Evolutionary conservation across 2,113 vertebrate genomes (phyloP), one percentile per base, ranked within the genome.

Genomic region (Lophotis ruficrista): DNA sequence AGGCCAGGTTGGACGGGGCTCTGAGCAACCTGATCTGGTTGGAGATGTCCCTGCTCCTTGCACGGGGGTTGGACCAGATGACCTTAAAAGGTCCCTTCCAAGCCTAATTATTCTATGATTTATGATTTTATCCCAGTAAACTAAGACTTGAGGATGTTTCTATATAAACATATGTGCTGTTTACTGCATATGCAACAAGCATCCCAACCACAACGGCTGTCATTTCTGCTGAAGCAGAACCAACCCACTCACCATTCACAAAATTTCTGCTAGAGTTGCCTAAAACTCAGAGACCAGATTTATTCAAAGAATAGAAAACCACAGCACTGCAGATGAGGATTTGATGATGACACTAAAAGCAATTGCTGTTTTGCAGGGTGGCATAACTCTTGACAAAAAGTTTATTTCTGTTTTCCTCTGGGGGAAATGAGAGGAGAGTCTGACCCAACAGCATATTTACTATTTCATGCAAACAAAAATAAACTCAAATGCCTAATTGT

Each of bases 401-500:
- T 60, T 92, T 82, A 61, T 92, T 94, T 92, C 66, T 53, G 50
- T 77, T 87, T 84, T 69, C 41, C 77, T 72, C 57, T 57, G 28
- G 83, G 47, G 77, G 9, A 75, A 95, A 76, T 43, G 27, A 94
- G 65, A 87, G 7, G 4, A 86, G 19, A 87, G 16, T 58, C 50
- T 87, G 90, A 94, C 57, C 33, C 83, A 96, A 76, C 8, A 76
- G 80, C 53, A 33, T 87, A 92, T 96, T 96, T 93, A 76, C 69
- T 89, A 93, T 89, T 95, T 87, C 75, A 82, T 61, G 70, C 87
- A 87, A 96, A 85, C 58, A 89, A 96, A 96, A 96, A 96, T 95
- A 95, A 96, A 95, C 73, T 87, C 50, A 62, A 79, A 84, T 11
- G 53, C 77, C 70, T 92, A 87, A 82, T 54, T 94, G 91, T 89